Evolutionary conservation across 2,888 invertebrate species (phyloP), one percentile per base, ranked within the genome.

Genomic region (Prosopocoilus inquinatus): DNA sequence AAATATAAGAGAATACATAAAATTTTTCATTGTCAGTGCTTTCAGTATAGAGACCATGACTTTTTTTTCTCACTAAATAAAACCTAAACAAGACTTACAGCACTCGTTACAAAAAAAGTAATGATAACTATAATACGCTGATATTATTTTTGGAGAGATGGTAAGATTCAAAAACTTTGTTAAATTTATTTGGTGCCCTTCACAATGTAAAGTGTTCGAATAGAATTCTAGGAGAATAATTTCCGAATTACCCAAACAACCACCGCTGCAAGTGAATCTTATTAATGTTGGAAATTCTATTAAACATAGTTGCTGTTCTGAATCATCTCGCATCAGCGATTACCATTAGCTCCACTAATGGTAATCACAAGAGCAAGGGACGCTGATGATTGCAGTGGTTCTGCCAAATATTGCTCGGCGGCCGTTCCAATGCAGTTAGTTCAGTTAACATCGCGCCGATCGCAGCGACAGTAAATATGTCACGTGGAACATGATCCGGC

Each of bases 401-500:
- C 58, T 58, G 55, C 50, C 48, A 54, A 57, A 59, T 57, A 48
- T 38, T 52, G 36, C 36, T n/a, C 46, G 53, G 53, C 56, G 59
- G 59, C 56, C 59, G 56, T 59, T 59, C 56, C 53, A 55, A 51
- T 44, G 41, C 41, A 11, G 41, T 60, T 55, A 11, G 41, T 60
- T 55, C 49, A 55, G 41, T 60, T 57, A 54, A 56, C 52, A 48
- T 55, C 59, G 53, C 54, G 47, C 50, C 43, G 55, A 50, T 55
- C 58, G 55, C 60, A 61, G 64, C 67, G 64, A 69, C 65, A 72
- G 73, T 74, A 74, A 74, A 74, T 70, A 74, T 73, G 72, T 67
- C 72, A 69, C 56, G 57, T 63, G 74, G 68, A 72, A 74, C 73
- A 69, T 72, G 73, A 73, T 71, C 71, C 72, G 64, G 67, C 64